Evolutionary conservation across 1,140 invertebrate species (phyloP).

Genomic region (Drosophila sp.): DNA sequence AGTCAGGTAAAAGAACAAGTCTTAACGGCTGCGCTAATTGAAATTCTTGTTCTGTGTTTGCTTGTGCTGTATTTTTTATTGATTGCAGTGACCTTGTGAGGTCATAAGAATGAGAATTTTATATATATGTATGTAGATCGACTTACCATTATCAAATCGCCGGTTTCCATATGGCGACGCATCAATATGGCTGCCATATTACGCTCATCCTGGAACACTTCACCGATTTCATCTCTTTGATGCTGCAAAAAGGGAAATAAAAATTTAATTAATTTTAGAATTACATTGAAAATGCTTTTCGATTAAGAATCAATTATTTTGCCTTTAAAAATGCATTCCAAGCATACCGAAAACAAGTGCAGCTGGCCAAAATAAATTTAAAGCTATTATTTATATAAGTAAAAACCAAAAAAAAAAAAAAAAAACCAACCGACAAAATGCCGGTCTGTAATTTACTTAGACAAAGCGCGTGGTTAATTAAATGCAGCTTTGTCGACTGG

Average conservation of each 20-base stretch:
- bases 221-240: conserved; percentile 88
- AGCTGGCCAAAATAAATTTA: conserved; percentile 55
- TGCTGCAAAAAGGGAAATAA: conserved; percentile 82
- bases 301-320: conserved; percentile 57
- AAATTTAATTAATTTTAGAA: not conserved
- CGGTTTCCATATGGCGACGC: conserved; percentile 89
- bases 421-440: not conserved
- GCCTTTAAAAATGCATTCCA: conserved; percentile 49
- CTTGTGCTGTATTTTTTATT: conserved; percentile 28
- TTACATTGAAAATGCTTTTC: conserved; percentile 30
- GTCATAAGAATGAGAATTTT: conserved; percentile 10
- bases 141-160: conserved; percentile 92
- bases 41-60: conserved; percentile 61
- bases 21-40: conserved; percentile 62
- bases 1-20: conserved; percentile 38
- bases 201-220: conserved; percentile 92
- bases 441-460: conserved; percentile 41
- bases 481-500: conserved; percentile 36
- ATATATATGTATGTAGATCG: conserved; percentile 6
- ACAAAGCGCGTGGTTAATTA: conserved; percentile 61
- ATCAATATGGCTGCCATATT: conserved; percentile 93
- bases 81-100: conserved; percentile 49
- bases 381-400: conserved; percentile 50
- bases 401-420: not conserved
- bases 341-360: conserved; percentile 45